These are phyloP conservation scores for Butastur rufipennis DNA, from an alignment of 2,113 vertebrate species.

Conservation along the genomic window DNA sequence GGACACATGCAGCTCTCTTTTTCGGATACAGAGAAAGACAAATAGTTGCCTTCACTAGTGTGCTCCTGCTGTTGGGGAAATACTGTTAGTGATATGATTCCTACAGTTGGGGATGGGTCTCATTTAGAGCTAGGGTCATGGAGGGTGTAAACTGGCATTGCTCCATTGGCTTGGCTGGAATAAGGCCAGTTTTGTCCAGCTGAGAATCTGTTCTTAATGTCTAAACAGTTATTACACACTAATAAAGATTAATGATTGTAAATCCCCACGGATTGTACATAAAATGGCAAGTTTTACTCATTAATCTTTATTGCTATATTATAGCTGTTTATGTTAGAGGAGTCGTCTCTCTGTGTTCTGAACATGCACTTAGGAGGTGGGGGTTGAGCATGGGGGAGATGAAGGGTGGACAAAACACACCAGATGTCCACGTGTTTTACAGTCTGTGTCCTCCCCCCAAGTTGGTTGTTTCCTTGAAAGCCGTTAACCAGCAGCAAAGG, in stretches of 20 bases:
- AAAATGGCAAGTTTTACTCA: conserved; percentile 48
- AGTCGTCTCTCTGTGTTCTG: not conserved
- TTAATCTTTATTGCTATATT: conserved; percentile 53
- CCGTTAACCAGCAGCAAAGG: conserved; percentile 36
- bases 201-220: conserved; percentile 47
- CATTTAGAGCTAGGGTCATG: not conserved
- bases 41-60: conserved; percentile 44
- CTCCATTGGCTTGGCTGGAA: conserved; percentile 37
- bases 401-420: not conserved
- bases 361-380: not conserved
- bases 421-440: conserved; percentile 1
- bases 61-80: conserved; percentile 56
- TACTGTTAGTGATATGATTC: not conserved
- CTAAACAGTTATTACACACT: conserved; percentile 45
- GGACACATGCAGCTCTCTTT: conserved; percentile 56
- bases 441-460: not conserved
- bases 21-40: conserved; percentile 36
- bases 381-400: not conserved
- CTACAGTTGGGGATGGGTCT: conserved; percentile 21
- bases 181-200: conserved; percentile 41
- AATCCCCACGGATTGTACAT: conserved; percentile 3
- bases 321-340: not conserved
- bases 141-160: conserved; percentile 31
- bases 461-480: conserved; percentile 28
- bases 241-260: conserved; percentile 57